A percentile compares a stretch with the other conserved stretches of the same genome.
These are phyloP conservation scores for Physella acuta DNA, from an alignment of 1,140 invertebrate genomes.

Conservation along the genomic window DNA sequence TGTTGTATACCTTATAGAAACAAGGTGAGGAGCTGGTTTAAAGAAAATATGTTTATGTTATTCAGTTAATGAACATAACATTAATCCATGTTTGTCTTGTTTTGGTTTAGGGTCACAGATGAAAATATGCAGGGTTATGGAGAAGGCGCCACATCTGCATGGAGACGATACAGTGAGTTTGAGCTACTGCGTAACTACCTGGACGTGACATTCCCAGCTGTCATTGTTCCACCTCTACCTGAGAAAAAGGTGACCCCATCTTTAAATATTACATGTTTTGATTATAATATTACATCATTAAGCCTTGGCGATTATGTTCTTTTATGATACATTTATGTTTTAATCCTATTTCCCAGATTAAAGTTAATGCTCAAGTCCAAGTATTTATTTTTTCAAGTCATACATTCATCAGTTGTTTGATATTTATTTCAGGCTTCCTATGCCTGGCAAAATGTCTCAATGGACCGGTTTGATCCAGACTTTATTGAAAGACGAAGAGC, in stretches of 20 bases:
- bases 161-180: slow-evolving; percentile 83
- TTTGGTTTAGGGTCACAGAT: slow-evolving; percentile 70
- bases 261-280: neutral
- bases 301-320: too few relatives aligned
- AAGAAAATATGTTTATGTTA: neutral
- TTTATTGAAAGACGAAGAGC: slow-evolving; percentile 79
- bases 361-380: too few relatives aligned
- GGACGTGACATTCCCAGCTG: slow-evolving; percentile 74
- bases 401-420: too few relatives aligned
- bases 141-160: slow-evolving; percentile 70
- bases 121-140: slow-evolving; percentile 67
- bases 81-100: too few relatives aligned
- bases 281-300: too few relatives aligned
- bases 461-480: slow-evolving; percentile 82
- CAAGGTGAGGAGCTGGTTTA: slow-evolving; percentile 64
- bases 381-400: too few relatives aligned
- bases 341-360: too few relatives aligned
- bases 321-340: too few relatives aligned
- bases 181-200: slow-evolving; percentile 77
- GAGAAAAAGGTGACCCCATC: slow-evolving; percentile 68
- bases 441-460: slow-evolving; percentile 76
- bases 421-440: slow-evolving; percentile 66
- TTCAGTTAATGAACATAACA: neutral
- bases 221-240: slow-evolving; percentile 78
- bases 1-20: slow-evolving; percentile 81